Conservation (phyloP, 2,797 vertebrate genomes). For the Pogoniulus pusillus region DNA sequence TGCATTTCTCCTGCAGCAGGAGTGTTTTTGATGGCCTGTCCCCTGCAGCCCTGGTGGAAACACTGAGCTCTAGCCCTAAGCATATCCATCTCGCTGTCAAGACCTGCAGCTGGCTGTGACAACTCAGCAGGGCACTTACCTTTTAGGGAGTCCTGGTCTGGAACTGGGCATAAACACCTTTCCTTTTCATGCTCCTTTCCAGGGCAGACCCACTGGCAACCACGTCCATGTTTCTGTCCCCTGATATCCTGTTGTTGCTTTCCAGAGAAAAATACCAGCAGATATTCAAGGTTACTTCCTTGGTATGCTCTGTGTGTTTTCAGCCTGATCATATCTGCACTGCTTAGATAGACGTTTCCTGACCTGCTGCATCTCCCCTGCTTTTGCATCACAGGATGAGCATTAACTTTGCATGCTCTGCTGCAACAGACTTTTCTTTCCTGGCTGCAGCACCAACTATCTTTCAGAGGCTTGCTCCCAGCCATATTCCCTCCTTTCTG, state of each 20-base stretch:
- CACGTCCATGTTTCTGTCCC: conserved; percentile 9
- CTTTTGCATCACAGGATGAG: conserved; percentile 36
- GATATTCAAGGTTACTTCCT: conserved; percentile 65
- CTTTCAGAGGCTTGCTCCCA: background rate
- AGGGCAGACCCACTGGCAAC: conserved; percentile 14
- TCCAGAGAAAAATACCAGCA: conserved; percentile 59
- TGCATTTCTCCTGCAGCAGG: background rate
- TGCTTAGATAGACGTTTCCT: conserved; percentile 24
- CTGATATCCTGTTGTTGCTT: conserved; percentile 64
- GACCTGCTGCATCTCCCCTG: background rate
- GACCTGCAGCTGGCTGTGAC: background rate
- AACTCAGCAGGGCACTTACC: background rate
- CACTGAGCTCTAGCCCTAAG: background rate
- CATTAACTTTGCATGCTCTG: background rate
- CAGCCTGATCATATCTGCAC: conserved; percentile 32
- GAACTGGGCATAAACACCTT: background rate
- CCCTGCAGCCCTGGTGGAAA: background rate
- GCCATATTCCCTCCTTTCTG: background rate
- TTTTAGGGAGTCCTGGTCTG: conserved; percentile 3
- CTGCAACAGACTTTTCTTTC: background rate
- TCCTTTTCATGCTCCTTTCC: background rate
- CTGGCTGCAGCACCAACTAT: background rate
- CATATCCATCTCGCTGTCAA: accelerated
- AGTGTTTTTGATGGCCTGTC: background rate
- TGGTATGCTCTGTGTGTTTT: conserved; percentile 43